Conservation (phyloP, 2,113 vertebrate species). For the rat (Rattus norvegicus) region GRCr8 NC_086026.1:112465501-112466000, state of each 20-base stretch:
- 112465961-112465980: not conserved
- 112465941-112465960: not conserved
- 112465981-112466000: not conserved
- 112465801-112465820: not conserved
- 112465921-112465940: not conserved
- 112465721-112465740: slow-evolving; percentile 23
- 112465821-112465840: not conserved
- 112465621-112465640: not conserved
- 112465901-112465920: not conserved
- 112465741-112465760: not conserved
- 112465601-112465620: not conserved
- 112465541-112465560: not conserved
- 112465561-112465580: not conserved
- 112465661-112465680: not conserved
- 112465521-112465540: not conserved
- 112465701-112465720: not conserved
- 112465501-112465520: not conserved
- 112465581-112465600: not conserved
- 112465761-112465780: not conserved
- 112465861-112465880: not conserved
- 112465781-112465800: not conserved
- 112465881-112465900: not conserved
- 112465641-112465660: not conserved
- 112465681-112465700: not conserved
- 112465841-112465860: not conserved